A percentile compares a stretch with the other conserved stretches of the same genome.
Conservation (phyloP, 2,113 vertebrate species). For the Regulus satrapa region DNA sequence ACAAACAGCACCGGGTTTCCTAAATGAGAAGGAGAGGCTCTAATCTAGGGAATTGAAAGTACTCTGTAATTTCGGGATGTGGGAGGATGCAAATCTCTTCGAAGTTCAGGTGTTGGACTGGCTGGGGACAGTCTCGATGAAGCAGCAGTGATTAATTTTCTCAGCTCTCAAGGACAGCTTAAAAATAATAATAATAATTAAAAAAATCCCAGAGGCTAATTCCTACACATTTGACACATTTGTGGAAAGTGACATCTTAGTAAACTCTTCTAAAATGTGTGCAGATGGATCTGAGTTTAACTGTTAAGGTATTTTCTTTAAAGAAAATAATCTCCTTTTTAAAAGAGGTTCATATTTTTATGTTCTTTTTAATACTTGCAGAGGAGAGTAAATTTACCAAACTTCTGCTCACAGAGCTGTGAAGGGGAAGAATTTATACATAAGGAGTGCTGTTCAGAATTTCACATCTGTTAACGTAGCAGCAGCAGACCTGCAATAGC, state of each 20-base stretch:
- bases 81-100: neutral
- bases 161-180: neutral
- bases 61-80: neutral
- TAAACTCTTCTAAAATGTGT: neutral
- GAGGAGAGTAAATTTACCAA: neutral
- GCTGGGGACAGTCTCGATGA: neutral
- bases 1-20: neutral
- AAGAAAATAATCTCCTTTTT: neutral
- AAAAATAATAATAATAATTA: neutral
- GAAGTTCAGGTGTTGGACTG: neutral
- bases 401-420: neutral
- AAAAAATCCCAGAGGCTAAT: neutral
- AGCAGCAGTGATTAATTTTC: neutral
- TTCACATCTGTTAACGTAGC: neutral
- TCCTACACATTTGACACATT: neutral
- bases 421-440: neutral
- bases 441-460: neutral
- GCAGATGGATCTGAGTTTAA: neutral
- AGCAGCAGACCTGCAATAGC: neutral
- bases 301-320: neutral
- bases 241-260: fast-evolving
- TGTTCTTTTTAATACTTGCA: neutral
- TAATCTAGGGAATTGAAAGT: neutral
- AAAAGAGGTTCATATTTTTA: neutral
- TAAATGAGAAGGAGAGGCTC: neutral